Evolutionary conservation across 2,888 invertebrate species (phyloP), one percentile per base, ranked within the genome.

Genomic region (Carabus problematicus): DNA sequence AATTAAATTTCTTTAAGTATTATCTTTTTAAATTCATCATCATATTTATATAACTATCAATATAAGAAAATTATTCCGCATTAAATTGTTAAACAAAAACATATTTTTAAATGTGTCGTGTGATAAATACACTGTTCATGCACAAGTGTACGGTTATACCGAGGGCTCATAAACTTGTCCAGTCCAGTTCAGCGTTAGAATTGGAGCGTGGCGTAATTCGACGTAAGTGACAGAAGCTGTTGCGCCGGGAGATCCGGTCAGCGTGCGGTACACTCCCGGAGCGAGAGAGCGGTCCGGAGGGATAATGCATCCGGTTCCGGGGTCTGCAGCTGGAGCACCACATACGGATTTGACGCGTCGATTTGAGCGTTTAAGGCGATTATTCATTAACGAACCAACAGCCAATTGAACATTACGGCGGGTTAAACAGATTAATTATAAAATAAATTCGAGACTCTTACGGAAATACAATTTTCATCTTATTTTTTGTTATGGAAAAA

Each of bases 151-250:
- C 29, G 29, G 2, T 29, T 29, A 29, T 6, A 2, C 6, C 29
- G 6, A 29, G n/a, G n/a, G 29, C 29, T 29, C 29, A 29, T 29
- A 29, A 29, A 29, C 29, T 29, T 3, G 29, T 29, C 29, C 3
- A 29, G 29, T 29, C 29, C 29, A 29, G 29, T 29, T 29, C 29
- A 29, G 18, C 16, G 52, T 12, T 19, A 19, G 52, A 52, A 52
- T 14, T 52, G 14, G 52, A 52, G 52, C 52, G 52, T 52, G 52
- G 19, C 19, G 52, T 52, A 52, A 52, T 52, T 18, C 52, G 52
- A 19, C 52, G 52, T 52, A 52, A 52, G 52, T 52, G 52, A 52
- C 52, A 52, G 52, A 52, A 52, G 52, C 52, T 52, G 52, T 52
- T 52, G 52, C 52, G 52, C 52, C 52, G 18, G 52, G 52, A 18